Evolutionary conservation across 2,888 invertebrate species (phyloP).

Genomic region (Dromius quadrimaculatus): DNA sequence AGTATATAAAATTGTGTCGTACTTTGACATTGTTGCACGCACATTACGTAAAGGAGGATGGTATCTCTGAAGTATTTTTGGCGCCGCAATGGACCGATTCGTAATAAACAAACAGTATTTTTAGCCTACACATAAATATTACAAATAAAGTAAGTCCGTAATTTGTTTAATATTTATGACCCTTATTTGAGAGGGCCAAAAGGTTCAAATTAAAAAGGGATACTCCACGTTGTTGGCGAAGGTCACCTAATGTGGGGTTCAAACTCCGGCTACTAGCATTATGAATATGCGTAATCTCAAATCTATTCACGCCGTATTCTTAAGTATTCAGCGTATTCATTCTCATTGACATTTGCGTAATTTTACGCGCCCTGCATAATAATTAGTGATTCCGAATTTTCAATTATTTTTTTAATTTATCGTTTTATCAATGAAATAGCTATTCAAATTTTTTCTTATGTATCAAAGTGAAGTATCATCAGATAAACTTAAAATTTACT

Average conservation of each 20-base stretch:
- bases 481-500: not conserved
- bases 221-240: conserved; percentile 24
- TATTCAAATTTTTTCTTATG: too few relatives aligned
- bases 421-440: too few relatives aligned
- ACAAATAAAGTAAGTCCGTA: not conserved
- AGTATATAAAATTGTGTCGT: not conserved
- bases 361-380: too few relatives aligned
- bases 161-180: not conserved
- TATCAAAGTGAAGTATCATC: too few relatives aligned
- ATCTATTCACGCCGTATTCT: conserved; percentile 26
- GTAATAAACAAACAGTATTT: conserved; percentile 18
- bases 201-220: conserved; percentile 11
- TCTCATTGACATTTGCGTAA: too few relatives aligned
- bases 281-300: conserved; percentile 45
- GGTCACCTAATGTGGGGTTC: conserved; percentile 42
- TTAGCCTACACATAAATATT: conserved; percentile 19
- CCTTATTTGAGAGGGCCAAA: too few relatives aligned
- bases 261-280: conserved; percentile 43
- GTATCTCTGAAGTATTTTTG: conserved; percentile 44
- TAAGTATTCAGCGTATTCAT: conserved; percentile 9
- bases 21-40: conserved; percentile 12
- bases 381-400: too few relatives aligned
- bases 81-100: conserved; percentile 17
- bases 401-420: too few relatives aligned
- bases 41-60: conserved; percentile 39